phyloP scores from a whole-genome alignment of 2,888 invertebrate species.

The Limnephilus lunatus region DNA sequence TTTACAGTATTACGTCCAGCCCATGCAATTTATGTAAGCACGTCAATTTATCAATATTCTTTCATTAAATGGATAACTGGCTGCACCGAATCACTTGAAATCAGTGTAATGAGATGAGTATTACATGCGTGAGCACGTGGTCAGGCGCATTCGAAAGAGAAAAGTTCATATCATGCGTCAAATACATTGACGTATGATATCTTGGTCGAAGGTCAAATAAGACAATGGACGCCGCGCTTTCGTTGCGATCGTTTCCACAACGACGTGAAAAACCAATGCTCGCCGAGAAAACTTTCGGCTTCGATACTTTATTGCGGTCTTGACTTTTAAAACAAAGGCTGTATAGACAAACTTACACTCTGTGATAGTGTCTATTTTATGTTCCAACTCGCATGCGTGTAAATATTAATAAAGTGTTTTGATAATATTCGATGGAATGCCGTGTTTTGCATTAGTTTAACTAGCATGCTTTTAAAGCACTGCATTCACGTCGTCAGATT shows the following conservation, averaged over 20 bases:
- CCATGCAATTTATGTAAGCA: too few relatives aligned
- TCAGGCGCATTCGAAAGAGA: constrained; percentile 32
- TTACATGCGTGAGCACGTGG: neutral
- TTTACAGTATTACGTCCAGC: too few relatives aligned
- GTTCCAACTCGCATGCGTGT: too few relatives aligned
- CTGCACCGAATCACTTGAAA: neutral
- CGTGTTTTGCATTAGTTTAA: neutral
- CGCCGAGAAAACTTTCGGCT: constrained; percentile 30
- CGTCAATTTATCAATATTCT: too few relatives aligned
- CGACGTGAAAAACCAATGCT: neutral
- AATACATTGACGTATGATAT: too few relatives aligned
- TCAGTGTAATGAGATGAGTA: neutral
- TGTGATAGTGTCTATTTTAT: too few relatives aligned
- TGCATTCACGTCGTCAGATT: too few relatives aligned
- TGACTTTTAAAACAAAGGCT: constrained; percentile 5
- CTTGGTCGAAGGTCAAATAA: too few relatives aligned
- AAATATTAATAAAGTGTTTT: too few relatives aligned
- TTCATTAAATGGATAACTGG: neutral
- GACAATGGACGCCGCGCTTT: constrained; percentile 38
- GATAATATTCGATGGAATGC: too few relatives aligned
- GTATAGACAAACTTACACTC: too few relatives aligned
- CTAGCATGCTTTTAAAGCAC: neutral
- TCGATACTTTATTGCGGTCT: neutral
- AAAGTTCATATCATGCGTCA: constrained; percentile 12
- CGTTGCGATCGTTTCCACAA: constrained; percentile 2